These are phyloP conservation scores for Elymnias hypermnestra DNA, from an alignment of 1,140 invertebrate species.

Conservation along the genomic window DNA sequence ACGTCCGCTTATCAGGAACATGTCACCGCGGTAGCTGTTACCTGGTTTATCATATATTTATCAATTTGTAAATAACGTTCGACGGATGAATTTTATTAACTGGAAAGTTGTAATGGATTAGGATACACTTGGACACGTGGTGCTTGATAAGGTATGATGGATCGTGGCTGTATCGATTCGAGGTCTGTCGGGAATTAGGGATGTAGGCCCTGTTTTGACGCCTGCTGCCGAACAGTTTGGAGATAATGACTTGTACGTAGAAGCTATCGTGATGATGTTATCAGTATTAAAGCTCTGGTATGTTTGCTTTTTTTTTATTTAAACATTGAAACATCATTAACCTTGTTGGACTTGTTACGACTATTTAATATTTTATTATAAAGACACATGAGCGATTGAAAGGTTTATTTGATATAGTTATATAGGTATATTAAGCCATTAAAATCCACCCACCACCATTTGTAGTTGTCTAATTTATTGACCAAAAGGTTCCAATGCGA, in stretches of 20 bases:
- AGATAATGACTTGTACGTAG: neutral
- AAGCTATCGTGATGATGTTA: neutral
- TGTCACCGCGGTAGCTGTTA: conserved; percentile 37
- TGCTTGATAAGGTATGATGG: conserved; percentile 40
- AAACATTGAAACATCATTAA: too few species aligned
- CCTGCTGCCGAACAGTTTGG: conserved; percentile 3
- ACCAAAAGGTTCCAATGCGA: too few species aligned
- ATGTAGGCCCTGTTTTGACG: conserved; percentile 26
- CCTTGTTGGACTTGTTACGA: too few species aligned
- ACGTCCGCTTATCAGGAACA: conserved; percentile 21
- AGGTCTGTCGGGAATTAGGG: conserved; percentile 20
- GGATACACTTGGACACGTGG: conserved; percentile 34
- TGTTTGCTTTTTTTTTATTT: too few species aligned
- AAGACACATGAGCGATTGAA: too few species aligned
- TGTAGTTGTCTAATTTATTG: too few species aligned
- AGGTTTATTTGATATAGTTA: too few species aligned
- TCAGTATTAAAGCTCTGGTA: too few species aligned
- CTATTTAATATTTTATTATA: too few species aligned
- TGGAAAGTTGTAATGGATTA: conserved; percentile 55
- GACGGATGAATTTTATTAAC: conserved; percentile 49
- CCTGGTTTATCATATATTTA: conserved; percentile 40
- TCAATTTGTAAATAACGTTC: conserved; percentile 54
- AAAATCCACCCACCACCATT: too few species aligned
- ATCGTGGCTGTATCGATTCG: conserved; percentile 34
- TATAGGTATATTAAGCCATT: too few species aligned